Conservation (phyloP, 2,888 invertebrate species). For the Limulus polyphemus region DNA sequence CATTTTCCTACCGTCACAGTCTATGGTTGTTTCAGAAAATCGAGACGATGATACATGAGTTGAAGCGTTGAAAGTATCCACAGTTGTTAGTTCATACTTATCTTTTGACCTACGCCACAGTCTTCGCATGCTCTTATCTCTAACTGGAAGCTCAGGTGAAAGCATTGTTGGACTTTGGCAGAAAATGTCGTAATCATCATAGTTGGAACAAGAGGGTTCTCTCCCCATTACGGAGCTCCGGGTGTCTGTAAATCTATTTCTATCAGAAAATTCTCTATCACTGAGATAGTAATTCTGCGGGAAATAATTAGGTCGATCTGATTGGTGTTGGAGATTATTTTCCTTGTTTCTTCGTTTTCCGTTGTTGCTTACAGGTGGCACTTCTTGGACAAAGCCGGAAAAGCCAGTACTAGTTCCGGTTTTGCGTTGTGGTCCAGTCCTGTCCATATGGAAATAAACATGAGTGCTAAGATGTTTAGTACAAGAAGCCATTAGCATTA, state of each 20-base stretch:
- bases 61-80: not conserved
- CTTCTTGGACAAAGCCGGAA: no score
- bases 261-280: no score
- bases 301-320: no score
- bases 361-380: no score
- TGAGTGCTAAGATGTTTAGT: slow-evolving; percentile 22
- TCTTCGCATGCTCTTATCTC: slow-evolving; percentile 5
- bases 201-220: not conserved
- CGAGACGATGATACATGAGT: not conserved
- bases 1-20: no score
- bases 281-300: no score
- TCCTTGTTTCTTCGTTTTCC: no score
- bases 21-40: no score
- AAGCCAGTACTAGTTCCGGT: not conserved
- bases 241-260: not conserved
- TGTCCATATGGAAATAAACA: slow-evolving; percentile 21
- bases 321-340: no score
- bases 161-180: slow-evolving; percentile 19
- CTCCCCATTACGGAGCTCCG: not conserved
- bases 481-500: slow-evolving; percentile 15
- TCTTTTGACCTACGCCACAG: not conserved
- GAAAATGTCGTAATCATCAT: slow-evolving; percentile 10
- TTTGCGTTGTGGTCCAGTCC: not conserved
- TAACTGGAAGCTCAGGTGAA: slow-evolving; percentile 15
- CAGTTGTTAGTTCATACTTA: not conserved